Evolutionary conservation across 2,797 vertebrate genomes (phyloP).

Genomic region (Melanotaenia parkinsoni): DNA sequence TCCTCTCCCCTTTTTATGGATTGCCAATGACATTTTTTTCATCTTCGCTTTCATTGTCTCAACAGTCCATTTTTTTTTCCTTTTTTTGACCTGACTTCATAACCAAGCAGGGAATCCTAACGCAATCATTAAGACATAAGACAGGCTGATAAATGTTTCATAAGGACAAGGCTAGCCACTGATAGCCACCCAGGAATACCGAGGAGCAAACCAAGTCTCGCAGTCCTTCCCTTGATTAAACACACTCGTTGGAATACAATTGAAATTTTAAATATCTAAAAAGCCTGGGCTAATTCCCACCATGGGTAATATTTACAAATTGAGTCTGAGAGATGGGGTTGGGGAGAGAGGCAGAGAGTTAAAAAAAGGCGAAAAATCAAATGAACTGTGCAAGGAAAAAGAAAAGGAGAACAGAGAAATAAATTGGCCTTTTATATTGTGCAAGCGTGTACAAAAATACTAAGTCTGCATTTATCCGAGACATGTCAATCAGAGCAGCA

Average conservation of each 20-base stretch:
- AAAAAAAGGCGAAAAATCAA: conserved; percentile 76
- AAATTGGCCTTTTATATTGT: conserved; percentile 87
- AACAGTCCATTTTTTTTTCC: conserved; percentile 43
- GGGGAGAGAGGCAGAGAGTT: conserved; percentile 56
- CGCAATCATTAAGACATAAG: conserved; percentile 87
- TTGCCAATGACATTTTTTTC: conserved; percentile 60
- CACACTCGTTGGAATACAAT: conserved; percentile 79
- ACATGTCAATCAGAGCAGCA: conserved; percentile 84
- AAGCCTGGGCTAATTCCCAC: conserved; percentile 81
- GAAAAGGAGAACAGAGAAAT: conserved; percentile 80
- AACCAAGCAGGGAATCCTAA: conserved; percentile 84
- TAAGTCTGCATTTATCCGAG: conserved; percentile 87
- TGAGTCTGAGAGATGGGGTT: conserved; percentile 75
- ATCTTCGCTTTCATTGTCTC: conserved; percentile 58
- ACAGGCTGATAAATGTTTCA: conserved; percentile 87
- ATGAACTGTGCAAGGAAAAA: conserved; percentile 78
- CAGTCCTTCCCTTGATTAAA: conserved; percentile 74
- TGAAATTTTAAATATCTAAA: conserved; percentile 83
- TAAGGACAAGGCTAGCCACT: conserved; percentile 82
- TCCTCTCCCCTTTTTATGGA: conserved; percentile 50
- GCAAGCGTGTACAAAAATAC: conserved; percentile 86
- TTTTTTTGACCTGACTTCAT: conserved; percentile 68
- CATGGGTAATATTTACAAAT: conserved; percentile 87
- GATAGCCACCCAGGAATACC: conserved; percentile 82
- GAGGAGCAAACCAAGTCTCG: conserved; percentile 67